phyloP scores from a whole-genome alignment of 2,113 vertebrate species.

The Pipra filicauda region DNA sequence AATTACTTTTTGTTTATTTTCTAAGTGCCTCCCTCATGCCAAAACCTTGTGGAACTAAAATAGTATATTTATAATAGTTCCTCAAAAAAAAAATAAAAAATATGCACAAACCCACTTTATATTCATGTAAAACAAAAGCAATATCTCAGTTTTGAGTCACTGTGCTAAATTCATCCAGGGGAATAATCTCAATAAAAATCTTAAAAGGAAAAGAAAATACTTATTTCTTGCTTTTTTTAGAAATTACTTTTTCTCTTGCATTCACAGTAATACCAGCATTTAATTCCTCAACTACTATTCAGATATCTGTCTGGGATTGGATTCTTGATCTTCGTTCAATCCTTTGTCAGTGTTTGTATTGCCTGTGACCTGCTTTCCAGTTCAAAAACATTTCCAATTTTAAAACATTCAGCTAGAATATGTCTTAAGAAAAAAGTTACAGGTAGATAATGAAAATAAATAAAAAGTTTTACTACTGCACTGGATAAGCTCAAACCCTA shows the following conservation, averaged over 20 bases:
- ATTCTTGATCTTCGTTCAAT: not conserved
- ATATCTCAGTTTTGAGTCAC: not conserved
- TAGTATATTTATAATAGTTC: not conserved
- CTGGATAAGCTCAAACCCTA: not conserved
- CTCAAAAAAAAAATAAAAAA: not conserved
- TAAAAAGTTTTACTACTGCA: not conserved
- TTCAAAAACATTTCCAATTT: not conserved
- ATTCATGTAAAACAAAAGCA: constrained; percentile 26
- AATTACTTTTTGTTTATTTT: not conserved
- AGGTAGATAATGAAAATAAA: not conserved
- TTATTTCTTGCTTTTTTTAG: not conserved
- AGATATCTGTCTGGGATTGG: not conserved
- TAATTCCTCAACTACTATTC: not conserved
- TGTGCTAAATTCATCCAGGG: not conserved
- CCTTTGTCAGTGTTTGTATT: not conserved
- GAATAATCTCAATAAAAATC: constrained; percentile 26
- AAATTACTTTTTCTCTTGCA: not conserved
- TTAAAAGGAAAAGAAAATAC: not conserved
- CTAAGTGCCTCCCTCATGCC: not conserved
- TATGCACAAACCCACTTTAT: not conserved
- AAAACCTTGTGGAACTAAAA: not conserved
- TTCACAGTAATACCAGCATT: not conserved
- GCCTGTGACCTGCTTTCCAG: not conserved
- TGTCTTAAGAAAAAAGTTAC: not conserved
- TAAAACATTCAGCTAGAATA: not conserved